Evolutionary conservation across 2,888 invertebrate genomes (phyloP).

Genomic region (Sisyra nigra): DNA sequence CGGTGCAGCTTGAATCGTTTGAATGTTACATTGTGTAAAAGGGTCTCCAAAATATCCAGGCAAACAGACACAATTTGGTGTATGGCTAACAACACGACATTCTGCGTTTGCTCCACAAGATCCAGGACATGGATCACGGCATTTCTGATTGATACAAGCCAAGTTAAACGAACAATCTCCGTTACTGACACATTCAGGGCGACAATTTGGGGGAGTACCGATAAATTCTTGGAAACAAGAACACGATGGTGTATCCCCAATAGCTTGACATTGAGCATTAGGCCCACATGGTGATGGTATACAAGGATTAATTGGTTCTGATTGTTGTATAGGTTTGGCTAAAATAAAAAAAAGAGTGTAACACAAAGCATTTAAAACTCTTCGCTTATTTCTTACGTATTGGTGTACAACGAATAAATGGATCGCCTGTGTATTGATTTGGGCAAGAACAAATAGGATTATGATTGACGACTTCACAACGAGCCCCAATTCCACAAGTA

Average conservation of each 20-base stretch:
- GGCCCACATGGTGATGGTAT: conserved; percentile 44
- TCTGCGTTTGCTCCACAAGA: conserved; percentile 36
- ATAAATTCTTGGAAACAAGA: conserved; percentile 55
- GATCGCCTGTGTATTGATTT: conserved; percentile 45
- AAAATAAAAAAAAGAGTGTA: too few relatives aligned
- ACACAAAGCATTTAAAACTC: neutral
- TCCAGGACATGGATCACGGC: conserved; percentile 48
- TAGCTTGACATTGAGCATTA: conserved; percentile 46
- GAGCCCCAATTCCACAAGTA: conserved; percentile 38
- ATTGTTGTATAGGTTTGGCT: conserved; percentile 2
- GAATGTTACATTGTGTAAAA: conserved; percentile 34
- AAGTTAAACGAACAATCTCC: conserved; percentile 51
- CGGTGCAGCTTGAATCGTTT: conserved; percentile 23
- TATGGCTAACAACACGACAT: conserved; percentile 38
- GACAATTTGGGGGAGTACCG: conserved; percentile 57
- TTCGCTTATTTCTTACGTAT: conserved; percentile 17
- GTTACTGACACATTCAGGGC: conserved; percentile 60
- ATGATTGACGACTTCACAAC: conserved; percentile 52
- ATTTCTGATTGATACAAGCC: conserved; percentile 60
- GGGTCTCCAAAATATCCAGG: conserved; percentile 39
- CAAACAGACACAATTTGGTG: conserved; percentile 39
- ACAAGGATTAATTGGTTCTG: conserved; percentile 28
- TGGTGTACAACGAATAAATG: conserved; percentile 32
- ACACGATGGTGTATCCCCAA: conserved; percentile 42
- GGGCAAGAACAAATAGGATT: conserved; percentile 41